Percentiles rank a stretch among this genome's conserved stretches.
These are phyloP conservation scores for Eupeodes latifasciatus DNA, from an alignment of 2,888 invertebrate species.

Conservation along the genomic window DNA sequence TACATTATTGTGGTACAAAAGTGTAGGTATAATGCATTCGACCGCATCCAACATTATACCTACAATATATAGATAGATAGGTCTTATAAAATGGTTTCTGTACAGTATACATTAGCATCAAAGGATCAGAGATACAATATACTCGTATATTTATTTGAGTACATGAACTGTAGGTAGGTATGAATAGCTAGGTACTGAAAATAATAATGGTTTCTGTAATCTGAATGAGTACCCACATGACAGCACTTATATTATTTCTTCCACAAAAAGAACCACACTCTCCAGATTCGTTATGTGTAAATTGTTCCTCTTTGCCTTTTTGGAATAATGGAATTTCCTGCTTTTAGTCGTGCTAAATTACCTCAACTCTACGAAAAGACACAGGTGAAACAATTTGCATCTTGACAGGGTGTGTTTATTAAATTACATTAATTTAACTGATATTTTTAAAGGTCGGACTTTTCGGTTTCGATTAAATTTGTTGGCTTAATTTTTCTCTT, in stretches of 20 bases:
- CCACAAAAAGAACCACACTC: slow-evolving; percentile 7
- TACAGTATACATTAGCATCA: no score
- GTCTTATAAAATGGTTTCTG: no score
- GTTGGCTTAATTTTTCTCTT: no score
- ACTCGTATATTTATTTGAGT: no score
- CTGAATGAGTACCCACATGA: slow-evolving; percentile 4
- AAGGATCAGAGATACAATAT: no score
- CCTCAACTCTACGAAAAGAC: not conserved
- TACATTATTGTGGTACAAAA: slow-evolving; percentile 45
- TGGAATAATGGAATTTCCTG: slow-evolving; percentile 38
- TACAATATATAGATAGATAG: no score
- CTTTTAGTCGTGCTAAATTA: not conserved
- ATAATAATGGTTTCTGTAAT: slow-evolving; percentile 29
- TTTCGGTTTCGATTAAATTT: no score
- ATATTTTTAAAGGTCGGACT: no score
- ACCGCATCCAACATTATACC: slow-evolving; percentile 13
- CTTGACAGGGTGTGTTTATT: slow-evolving; percentile 8
- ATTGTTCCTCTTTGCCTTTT: slow-evolving; percentile 3
- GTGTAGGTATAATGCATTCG: slow-evolving; percentile 26
- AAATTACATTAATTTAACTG: no score
- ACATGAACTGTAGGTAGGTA: no score
- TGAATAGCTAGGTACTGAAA: not conserved
- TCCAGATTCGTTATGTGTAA: slow-evolving; percentile 4
- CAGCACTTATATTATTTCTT: slow-evolving; percentile 44
- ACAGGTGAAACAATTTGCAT: not conserved